These are phyloP conservation scores for Drosophila stalkeri DNA, from an alignment of 2,888 invertebrate genomes.

Conservation along the genomic window DNA sequence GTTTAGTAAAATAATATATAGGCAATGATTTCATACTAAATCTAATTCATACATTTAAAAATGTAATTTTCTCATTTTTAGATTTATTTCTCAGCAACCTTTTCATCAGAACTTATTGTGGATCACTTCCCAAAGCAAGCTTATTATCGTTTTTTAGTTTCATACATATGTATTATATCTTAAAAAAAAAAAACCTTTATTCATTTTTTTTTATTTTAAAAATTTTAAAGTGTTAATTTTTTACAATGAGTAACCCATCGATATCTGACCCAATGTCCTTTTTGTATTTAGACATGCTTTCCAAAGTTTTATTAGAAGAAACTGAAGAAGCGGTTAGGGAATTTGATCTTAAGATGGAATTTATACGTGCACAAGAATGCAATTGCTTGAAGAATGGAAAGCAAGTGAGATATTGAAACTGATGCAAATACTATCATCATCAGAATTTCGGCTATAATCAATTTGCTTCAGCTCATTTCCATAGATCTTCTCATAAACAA, in stretches of 20 bases:
- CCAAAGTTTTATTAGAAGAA: constrained; percentile 51
- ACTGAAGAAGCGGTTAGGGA: constrained; percentile 49
- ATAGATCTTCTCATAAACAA: constrained; percentile 34
- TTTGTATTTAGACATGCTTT: constrained; percentile 56
- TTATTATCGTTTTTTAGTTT: background rate
- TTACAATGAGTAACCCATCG: constrained; percentile 36
- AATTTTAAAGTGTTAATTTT: background rate
- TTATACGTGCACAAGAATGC: constrained; percentile 49
- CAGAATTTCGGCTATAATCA: background rate
- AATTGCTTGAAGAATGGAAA: constrained; percentile 34
- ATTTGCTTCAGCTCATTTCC: constrained; percentile 25
- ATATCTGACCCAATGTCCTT: constrained; percentile 53
- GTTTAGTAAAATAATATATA: too few species aligned
- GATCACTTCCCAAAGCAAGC: background rate
- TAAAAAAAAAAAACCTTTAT: background rate
- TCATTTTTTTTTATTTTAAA: background rate
- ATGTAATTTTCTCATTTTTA: too few species aligned
- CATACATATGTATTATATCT: background rate
- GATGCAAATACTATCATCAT: background rate
- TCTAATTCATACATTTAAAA: background rate
- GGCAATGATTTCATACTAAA: background rate
- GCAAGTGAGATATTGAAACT: constrained; percentile 31
- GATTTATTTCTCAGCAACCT: background rate
- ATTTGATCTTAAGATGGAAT: constrained; percentile 55
- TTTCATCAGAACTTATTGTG: background rate